Base-by-base conservation (phyloP, 2,797 vertebrate genomes). In the Uromys caudimaculatus region DNA sequence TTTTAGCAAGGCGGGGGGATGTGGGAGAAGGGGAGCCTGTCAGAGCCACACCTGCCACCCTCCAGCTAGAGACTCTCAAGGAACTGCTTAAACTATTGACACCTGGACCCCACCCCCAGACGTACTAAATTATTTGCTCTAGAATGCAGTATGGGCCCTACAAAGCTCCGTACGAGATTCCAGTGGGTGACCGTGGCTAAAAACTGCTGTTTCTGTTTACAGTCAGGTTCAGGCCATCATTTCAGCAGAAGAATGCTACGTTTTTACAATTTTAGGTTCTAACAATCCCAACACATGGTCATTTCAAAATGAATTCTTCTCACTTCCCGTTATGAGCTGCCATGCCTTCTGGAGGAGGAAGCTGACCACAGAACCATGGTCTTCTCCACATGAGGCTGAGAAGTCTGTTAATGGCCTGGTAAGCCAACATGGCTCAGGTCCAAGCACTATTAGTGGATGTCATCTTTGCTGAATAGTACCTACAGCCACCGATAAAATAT, bases 401-500 rank as follows among this genome's bases (percentile, higher is more conserved):
- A 67, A 94, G 76, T 76, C 78, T 41, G 5, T 75, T 94, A 91
- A 78, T 52, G 50, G 62, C 62, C 24, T 67, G 64, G 21, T 52
- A 58, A 77, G 27, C 67, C 73, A 94, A 75, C 0, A 0, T n/a
- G 79, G 19, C 87, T 95, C 71, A 78, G 75, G 91, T 84, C 41
- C 60, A 95, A 95, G 47, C 6, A 24, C 91, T 27, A 14, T 50
- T 50, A 83, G 38, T 67, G n/a, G 62, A 67, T 95, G 38, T 77
- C 79, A 78, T 78, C 89, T 95, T 82, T 94, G 47, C 62, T 79
- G 24, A 71, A 27, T 86, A 27, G 84, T 89, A 93, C 69, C 41
- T 93, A 77, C 35, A 92, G 69, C 85, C 95, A 95, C 78, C 78
- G 69, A 89, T 94, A 85, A 91, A 95, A 95, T 27, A 75, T 88